phyloP scores from a whole-genome alignment of 92 coral and sea anemone genomes.

The Actinernus sp. region DNA sequence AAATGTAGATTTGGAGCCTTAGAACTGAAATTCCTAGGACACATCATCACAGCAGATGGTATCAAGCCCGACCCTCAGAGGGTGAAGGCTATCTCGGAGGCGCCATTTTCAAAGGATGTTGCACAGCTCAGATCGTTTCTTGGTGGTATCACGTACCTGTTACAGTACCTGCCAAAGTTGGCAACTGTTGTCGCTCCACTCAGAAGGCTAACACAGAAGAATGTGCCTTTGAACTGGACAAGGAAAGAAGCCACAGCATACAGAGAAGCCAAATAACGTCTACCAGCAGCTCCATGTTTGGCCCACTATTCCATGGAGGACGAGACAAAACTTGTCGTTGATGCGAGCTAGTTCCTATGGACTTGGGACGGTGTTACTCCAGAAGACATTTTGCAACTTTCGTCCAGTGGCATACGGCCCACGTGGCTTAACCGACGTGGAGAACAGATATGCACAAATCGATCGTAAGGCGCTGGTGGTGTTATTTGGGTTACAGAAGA shows the following conservation, averaged over 20 bases:
- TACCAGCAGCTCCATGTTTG: constrained; percentile 22
- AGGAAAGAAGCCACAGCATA: constrained; percentile 7
- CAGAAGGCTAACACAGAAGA: constrained; percentile 21
- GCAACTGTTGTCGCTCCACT: constrained; percentile 26
- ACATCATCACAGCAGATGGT: constrained; percentile 19
- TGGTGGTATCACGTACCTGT: constrained; percentile 18
- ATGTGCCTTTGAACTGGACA: constrained; percentile 26
- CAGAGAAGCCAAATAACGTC: constrained; percentile 5
- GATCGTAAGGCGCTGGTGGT: constrained; percentile 43
- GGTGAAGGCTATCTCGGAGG: constrained; percentile 8
- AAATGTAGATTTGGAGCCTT: constrained; percentile 20
- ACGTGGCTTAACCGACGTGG: constrained; percentile 30
- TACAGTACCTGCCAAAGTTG: constrained; percentile 2
- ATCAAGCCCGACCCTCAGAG: constrained; percentile 9
- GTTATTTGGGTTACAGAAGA: constrained; percentile 42
- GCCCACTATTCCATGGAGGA: constrained; percentile 38
- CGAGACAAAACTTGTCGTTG: constrained; percentile 32
- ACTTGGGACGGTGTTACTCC: constrained; percentile 15
- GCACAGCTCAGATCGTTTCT: constrained; percentile 10
- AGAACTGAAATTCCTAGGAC: constrained; percentile 32
- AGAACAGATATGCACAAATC: constrained; percentile 38
- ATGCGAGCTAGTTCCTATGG: constrained; percentile 28
- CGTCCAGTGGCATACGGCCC: constrained; percentile 30
- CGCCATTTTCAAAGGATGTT: constrained; percentile 13
- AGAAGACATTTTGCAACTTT: constrained; percentile 1